A percentile compares a stretch with the other conserved stretches of the same genome.
These are phyloP conservation scores for Agrotis exclamationis DNA, from an alignment of 2,888 invertebrate species.

Conservation along the genomic window DNA sequence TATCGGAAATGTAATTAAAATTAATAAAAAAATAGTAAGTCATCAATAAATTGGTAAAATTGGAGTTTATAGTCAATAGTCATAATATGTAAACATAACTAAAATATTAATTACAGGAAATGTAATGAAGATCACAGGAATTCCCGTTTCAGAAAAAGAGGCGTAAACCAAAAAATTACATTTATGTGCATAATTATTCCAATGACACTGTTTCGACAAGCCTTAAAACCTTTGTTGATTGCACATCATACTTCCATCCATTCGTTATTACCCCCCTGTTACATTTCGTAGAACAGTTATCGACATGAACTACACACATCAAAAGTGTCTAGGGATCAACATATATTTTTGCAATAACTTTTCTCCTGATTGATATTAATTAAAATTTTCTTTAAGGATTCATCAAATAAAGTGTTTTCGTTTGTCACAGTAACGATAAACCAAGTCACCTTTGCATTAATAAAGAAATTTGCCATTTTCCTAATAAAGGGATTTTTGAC, in stretches of 20 bases:
- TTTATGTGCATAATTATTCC: background rate
- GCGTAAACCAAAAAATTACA: background rate
- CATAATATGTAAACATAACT: background rate
- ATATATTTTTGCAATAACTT: no score
- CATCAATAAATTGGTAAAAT: constrained; percentile 2
- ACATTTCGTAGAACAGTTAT: constrained; percentile 9
- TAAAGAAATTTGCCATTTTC: no score
- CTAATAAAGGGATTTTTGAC: no score
- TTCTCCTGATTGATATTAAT: no score
- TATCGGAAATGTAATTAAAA: background rate
- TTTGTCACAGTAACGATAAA: no score
- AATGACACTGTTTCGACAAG: background rate
- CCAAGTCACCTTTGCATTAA: no score
- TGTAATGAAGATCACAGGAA: background rate
- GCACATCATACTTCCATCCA: background rate
- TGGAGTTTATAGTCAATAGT: background rate
- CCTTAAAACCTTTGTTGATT: background rate
- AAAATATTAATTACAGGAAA: background rate
- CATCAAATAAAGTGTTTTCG: no score
- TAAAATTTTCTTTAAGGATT: no score
- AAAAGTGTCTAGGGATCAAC: no score
- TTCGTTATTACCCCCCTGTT: background rate
- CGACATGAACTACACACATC: background rate
- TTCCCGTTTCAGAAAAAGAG: background rate
- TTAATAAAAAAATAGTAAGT: no score